phyloP scores from a whole-genome alignment of 2,113 vertebrate genomes.

The Geothlypis trichas region DNA sequence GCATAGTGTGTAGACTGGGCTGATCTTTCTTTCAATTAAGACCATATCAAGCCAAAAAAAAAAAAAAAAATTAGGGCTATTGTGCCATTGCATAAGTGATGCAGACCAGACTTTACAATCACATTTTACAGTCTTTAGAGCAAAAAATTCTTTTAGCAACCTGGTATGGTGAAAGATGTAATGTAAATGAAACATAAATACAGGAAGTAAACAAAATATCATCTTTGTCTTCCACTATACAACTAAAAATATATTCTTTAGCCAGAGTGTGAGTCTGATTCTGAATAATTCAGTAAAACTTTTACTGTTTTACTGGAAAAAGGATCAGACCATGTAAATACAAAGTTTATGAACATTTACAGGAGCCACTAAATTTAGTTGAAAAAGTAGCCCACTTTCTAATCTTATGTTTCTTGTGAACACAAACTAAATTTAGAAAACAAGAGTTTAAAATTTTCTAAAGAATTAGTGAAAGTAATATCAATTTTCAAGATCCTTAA shows the following conservation, averaged over 20 bases:
- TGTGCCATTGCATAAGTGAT: neutral
- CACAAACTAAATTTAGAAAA: neutral
- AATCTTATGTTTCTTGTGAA: neutral
- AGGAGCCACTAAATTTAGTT: neutral
- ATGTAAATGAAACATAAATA: neutral
- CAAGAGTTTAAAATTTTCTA: neutral
- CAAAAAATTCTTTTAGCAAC: neutral
- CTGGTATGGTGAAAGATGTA: neutral
- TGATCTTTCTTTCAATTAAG: neutral
- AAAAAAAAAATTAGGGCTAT: accelerated
- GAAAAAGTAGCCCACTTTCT: neutral
- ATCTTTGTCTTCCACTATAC: neutral
- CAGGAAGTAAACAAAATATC: neutral
- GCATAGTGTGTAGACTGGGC: accelerated
- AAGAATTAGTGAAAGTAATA: neutral
- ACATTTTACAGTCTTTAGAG: neutral
- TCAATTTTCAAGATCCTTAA: neutral
- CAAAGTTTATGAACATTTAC: neutral
- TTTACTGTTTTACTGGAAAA: neutral
- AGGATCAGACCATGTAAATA: neutral
- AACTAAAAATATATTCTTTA: neutral
- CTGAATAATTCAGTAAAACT: neutral
- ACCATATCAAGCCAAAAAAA: neutral
- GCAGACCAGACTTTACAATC: neutral
- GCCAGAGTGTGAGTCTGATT: neutral